phyloP scores from a whole-genome alignment of 2,888 invertebrate genomes.

The Drosophila meridionalis region DNA sequence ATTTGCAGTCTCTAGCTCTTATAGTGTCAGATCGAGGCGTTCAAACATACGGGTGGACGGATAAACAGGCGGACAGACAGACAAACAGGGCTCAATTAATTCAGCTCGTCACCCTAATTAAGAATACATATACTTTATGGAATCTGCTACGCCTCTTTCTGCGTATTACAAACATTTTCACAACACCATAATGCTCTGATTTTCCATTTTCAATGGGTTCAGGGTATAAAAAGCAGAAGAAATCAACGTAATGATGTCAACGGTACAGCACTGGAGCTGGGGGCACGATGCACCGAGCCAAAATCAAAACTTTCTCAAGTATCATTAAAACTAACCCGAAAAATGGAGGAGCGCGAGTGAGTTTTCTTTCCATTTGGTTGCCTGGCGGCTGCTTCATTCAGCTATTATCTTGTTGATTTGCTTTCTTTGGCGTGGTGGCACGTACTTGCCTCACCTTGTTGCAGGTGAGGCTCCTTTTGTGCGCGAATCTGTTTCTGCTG shows the following conservation, averaged over 20 bases:
- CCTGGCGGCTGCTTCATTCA: conserved; percentile 41
- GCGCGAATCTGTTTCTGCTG: conserved; percentile 13
- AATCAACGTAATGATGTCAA: conserved; percentile 76
- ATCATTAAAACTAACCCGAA: conserved; percentile 74
- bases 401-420: conserved; percentile 72
- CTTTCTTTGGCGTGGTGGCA: conserved; percentile 32
- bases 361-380: conserved; percentile 27
- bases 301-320: conserved; percentile 77
- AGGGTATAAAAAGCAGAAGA: conserved; percentile 19
- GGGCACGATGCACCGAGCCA: conserved; percentile 19
- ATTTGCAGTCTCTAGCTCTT: too few relatives aligned
- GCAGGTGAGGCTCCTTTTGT: conserved; percentile 12
- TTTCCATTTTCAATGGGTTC: too few relatives aligned
- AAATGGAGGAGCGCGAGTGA: conserved; percentile 38
- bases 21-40: too few relatives aligned
- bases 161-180: too few relatives aligned
- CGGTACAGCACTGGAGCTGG: background rate
- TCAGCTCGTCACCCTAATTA: too few relatives aligned
- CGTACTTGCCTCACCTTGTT: conserved; percentile 29
- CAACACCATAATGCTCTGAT: too few relatives aligned
- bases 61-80: too few relatives aligned
- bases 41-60: too few relatives aligned
- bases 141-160: too few relatives aligned
- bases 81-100: too few relatives aligned
- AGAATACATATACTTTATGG: too few relatives aligned